Evolutionary conservation across 2,888 invertebrate genomes (phyloP).

Genomic region (Dione juno): DNA sequence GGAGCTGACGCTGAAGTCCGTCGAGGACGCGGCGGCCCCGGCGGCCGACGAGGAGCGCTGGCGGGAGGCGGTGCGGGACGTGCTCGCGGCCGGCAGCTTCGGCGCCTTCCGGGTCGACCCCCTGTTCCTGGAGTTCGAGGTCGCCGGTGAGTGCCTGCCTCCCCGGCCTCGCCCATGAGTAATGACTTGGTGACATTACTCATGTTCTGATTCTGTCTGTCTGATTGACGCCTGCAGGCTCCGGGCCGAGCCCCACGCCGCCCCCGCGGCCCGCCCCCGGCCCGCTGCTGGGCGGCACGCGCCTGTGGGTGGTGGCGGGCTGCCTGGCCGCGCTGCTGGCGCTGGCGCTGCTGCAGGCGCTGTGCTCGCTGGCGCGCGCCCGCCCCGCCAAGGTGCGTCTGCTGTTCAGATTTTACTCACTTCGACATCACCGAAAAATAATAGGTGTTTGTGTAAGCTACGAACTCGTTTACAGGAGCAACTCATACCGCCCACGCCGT

Average conservation of each 20-base stretch:
- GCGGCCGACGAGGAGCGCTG: slow-evolving; percentile 53
- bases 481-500: slow-evolving; percentile 91
- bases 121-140: slow-evolving; percentile 88
- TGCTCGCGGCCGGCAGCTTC: slow-evolving; percentile 88
- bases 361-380: slow-evolving; percentile 88
- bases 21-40: neutral
- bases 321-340: slow-evolving; percentile 91
- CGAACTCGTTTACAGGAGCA: slow-evolving; percentile 85
- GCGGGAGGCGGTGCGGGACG: slow-evolving; percentile 86
- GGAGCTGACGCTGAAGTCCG: slow-evolving; percentile 86
- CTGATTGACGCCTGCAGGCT: too few species aligned
- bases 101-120: slow-evolving; percentile 93
- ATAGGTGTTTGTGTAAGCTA: too few species aligned
- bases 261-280: neutral
- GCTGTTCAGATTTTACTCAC: too few species aligned
- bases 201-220: too few species aligned
- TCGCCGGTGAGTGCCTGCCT: slow-evolving; percentile 85
- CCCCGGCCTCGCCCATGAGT: too few species aligned
- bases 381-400: neutral
- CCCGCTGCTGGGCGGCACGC: slow-evolving; percentile 81
- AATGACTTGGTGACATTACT: too few species aligned
- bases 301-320: slow-evolving; percentile 92
- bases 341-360: slow-evolving; percentile 92
- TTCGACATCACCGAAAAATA: too few species aligned
- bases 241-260: too few species aligned